These are phyloP conservation scores for Verasper variegatus DNA, from an alignment of 2,113 vertebrate genomes.

Conservation along the genomic window DNA sequence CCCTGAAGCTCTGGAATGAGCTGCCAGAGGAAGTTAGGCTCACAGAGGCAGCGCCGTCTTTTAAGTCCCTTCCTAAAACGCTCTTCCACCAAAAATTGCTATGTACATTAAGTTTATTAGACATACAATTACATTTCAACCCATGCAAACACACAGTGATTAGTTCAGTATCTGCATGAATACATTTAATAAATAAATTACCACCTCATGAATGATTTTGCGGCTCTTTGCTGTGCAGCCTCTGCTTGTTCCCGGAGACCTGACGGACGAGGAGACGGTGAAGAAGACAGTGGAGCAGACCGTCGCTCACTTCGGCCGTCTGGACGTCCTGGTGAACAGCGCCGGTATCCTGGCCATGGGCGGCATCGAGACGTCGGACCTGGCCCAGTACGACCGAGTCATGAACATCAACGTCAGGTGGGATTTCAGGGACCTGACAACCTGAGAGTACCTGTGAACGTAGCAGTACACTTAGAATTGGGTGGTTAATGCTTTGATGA, in stretches of 20 bases:
- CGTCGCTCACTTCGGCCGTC: constrained; percentile 76
- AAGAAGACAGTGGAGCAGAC: constrained; percentile 79
- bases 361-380: constrained; percentile 80
- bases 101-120: too few relatives aligned
- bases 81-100: too few relatives aligned
- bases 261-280: constrained; percentile 82
- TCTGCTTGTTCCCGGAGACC: constrained; percentile 82
- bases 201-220: not conserved
- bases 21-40: too few relatives aligned
- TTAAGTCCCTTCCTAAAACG: too few relatives aligned
- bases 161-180: too few relatives aligned
- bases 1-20: too few relatives aligned
- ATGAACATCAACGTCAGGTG: constrained; percentile 87
- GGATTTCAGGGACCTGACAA: not conserved
- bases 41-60: too few relatives aligned
- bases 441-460: too few relatives aligned
- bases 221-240: constrained; percentile 64
- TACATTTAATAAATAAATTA: not conserved
- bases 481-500: too few relatives aligned
- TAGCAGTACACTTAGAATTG: too few relatives aligned
- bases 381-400: constrained; percentile 83
- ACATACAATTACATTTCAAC: too few relatives aligned
- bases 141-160: too few relatives aligned
- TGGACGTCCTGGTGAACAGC: constrained; percentile 85
- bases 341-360: constrained; percentile 85